Evolutionary conservation across 1,140 invertebrate genomes (phyloP).

Genomic region (Drosophila ficusphila): DNA sequence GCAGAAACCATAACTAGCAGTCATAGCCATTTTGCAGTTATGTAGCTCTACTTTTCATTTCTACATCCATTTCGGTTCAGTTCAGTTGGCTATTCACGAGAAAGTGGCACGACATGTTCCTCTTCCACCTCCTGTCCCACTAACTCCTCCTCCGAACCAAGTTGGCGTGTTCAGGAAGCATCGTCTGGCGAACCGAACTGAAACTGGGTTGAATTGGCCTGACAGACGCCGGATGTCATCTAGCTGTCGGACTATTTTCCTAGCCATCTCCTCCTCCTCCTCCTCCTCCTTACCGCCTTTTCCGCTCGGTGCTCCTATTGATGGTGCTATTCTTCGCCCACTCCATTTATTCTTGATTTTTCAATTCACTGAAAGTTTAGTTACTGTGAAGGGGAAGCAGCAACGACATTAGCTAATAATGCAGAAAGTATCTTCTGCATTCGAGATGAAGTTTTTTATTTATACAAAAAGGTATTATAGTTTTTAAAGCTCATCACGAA

Average conservation of each 20-base stretch:
- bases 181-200: conserved; percentile 31
- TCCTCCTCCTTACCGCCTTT: background rate
- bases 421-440: background rate
- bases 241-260: conserved; percentile 46
- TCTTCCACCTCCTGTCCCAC: background rate
- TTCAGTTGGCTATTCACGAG: conserved; percentile 59
- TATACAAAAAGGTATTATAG: too few species aligned
- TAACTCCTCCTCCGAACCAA: conserved; percentile 9
- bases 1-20: conserved; percentile 36
- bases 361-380: conserved; percentile 18
- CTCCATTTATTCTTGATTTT: conserved; percentile 24
- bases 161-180: conserved; percentile 57
- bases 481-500: too few species aligned
- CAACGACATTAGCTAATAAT: conserved; percentile 27
- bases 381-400: background rate
- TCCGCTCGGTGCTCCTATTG: conserved; percentile 9
- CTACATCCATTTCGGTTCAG: conserved; percentile 50
- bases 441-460: too few species aligned
- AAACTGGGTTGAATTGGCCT: conserved; percentile 46
- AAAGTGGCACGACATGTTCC: conserved; percentile 73
- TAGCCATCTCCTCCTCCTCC: conserved; percentile 9
- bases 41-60: conserved; percentile 60
- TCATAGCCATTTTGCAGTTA: conserved; percentile 39
- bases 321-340: conserved; percentile 6
- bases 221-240: conserved; percentile 66